Evolutionary conservation across 2,888 invertebrate genomes (phyloP).

Genomic region (Catocala fraxini): DNA sequence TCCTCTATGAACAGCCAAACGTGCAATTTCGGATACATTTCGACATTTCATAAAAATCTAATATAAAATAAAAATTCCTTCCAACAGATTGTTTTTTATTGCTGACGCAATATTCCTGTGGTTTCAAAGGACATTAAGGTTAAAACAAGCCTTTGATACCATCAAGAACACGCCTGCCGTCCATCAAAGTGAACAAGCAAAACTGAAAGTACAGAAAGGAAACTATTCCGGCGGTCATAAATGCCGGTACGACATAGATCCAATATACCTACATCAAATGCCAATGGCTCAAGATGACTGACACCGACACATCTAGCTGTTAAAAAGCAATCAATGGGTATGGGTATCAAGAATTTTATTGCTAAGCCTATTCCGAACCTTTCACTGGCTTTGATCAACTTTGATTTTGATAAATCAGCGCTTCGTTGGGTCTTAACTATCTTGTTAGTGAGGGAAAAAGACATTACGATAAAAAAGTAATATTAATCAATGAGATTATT

Average conservation of each 20-base stretch:
- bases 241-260: conserved; percentile 23
- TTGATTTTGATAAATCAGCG: conserved; percentile 8
- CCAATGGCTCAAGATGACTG: conserved; percentile 27
- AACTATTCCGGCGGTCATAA: conserved; percentile 24
- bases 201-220: conserved; percentile 26
- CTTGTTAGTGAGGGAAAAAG: conserved; percentile 1
- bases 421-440: background rate
- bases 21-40: no score
- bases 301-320: conserved; percentile 21
- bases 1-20: no score
- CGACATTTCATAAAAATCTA: no score
- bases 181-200: conserved; percentile 22
- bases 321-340: conserved; percentile 25
- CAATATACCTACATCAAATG: conserved; percentile 33
- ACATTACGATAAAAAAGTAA: no score
- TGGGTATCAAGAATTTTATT: conserved; percentile 18
- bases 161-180: conserved; percentile 15
- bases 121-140: no score
- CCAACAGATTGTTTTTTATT: no score
- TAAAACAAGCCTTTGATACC: conserved; percentile 4
- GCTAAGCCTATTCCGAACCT: conserved; percentile 4
- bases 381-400: conserved; percentile 16
- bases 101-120: no score
- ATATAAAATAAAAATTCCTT: no score
- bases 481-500: no score